phyloP scores from a whole-genome alignment of 2,797 vertebrate genomes.

The Coilia nasus region DNA sequence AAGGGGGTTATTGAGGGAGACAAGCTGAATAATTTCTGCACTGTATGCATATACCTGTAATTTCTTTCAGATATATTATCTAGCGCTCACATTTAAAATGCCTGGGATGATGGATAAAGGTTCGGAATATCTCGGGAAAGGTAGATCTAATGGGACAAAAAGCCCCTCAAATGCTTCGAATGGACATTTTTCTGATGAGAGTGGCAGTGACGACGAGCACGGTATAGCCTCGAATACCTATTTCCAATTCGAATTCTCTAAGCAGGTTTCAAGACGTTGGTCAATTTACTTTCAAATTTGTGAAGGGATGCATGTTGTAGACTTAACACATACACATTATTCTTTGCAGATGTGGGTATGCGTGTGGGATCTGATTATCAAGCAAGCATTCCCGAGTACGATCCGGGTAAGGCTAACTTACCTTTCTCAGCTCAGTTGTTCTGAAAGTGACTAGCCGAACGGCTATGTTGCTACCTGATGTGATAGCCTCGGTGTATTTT shows the following conservation, averaged over 20 bases:
- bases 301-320: not conserved
- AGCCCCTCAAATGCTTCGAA: conserved; percentile 86
- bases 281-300: not conserved
- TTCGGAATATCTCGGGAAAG: conserved; percentile 87
- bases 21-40: conserved; percentile 34
- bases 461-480: conserved; percentile 53
- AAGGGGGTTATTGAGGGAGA: conserved; percentile 50
- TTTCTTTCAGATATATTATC: conserved; percentile 21
- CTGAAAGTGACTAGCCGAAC: conserved; percentile 22
- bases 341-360: conserved; percentile 92
- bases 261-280: not conserved
- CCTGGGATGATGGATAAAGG: conserved; percentile 95
- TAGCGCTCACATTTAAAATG: conserved; percentile 66
- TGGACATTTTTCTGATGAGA: conserved; percentile 86
- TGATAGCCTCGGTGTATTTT: conserved; percentile 58
- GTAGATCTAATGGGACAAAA: conserved; percentile 87
- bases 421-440: conserved; percentile 23
- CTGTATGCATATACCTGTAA: conserved; percentile 45
- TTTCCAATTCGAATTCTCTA: not conserved
- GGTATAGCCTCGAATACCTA: conserved; percentile 85
- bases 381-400: conserved; percentile 91
- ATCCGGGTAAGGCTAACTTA: conserved; percentile 81
- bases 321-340: not conserved
- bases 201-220: conserved; percentile 95
- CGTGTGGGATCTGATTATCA: conserved; percentile 94